phyloP scores from a whole-genome alignment of 2,113 vertebrate species.

The Nycticebus coucang region DNA sequence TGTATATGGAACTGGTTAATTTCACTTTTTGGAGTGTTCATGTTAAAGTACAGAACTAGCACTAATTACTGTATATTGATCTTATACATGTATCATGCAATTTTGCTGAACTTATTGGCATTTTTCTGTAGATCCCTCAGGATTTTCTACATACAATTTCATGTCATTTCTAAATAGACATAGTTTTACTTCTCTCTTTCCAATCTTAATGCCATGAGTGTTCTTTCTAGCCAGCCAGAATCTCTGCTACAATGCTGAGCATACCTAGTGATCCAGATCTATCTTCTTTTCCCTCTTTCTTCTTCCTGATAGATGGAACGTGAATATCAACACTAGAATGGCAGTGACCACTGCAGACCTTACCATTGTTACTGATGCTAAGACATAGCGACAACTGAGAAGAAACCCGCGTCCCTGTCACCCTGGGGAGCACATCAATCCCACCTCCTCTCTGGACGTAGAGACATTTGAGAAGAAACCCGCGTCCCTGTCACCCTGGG shows the following conservation, averaged over 20 bases:
- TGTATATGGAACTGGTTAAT: background rate
- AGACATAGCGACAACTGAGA: background rate
- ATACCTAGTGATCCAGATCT: background rate
- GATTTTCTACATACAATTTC: background rate
- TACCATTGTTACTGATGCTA: background rate
- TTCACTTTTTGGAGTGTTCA: background rate
- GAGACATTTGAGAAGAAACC: too few relatives aligned
- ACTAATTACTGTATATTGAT: background rate
- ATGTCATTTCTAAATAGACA: background rate
- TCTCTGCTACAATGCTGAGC: background rate
- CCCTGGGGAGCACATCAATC: too few relatives aligned
- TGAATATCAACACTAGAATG: background rate
- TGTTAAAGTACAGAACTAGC: background rate
- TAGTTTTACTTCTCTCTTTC: background rate
- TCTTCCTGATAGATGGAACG: background rate
- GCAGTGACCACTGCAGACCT: background rate
- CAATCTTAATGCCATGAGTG: background rate
- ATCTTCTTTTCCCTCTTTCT: background rate
- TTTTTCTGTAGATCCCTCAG: background rate
- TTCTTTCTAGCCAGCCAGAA: background rate
- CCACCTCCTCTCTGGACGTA: too few relatives aligned
- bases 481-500: too few relatives aligned
- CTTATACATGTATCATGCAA: background rate
- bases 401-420: too few relatives aligned
- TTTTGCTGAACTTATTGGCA: background rate